Evolutionary conservation across 2,888 invertebrate genomes (phyloP).

Genomic region (Entomobrya proxima): DNA sequence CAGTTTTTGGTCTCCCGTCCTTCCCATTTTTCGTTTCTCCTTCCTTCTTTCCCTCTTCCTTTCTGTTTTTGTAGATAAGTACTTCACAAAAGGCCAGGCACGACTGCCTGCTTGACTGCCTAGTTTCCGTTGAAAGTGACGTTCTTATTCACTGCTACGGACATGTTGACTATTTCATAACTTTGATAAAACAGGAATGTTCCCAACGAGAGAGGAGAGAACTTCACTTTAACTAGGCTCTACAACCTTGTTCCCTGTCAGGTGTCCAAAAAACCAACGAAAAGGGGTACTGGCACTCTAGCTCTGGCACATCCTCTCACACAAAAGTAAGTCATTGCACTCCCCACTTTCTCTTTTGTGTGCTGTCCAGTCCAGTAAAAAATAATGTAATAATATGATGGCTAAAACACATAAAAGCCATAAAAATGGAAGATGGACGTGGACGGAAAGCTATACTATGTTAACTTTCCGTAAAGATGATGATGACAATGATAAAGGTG

Average conservation of each 20-base stretch:
- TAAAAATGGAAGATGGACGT: slow-evolving; percentile 17
- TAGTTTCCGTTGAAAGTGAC: slow-evolving; percentile 20
- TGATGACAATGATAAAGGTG: neutral
- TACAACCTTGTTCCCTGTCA: no score
- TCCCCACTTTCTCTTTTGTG: neutral
- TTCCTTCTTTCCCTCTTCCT: neutral
- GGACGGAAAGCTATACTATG: neutral
- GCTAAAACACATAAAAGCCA: slow-evolving; percentile 5
- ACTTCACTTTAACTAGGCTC: no score
- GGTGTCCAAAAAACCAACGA: neutral
- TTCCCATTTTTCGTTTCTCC: neutral
- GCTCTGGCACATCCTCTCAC: neutral
- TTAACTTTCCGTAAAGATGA: neutral
- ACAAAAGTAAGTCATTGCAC: slow-evolving; percentile 31
- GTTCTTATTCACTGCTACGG: slow-evolving; percentile 30
- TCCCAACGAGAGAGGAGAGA: no score
- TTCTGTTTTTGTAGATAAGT: neutral
- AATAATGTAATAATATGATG: slow-evolving; percentile 21
- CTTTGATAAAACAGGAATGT: neutral
- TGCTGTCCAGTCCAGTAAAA: slow-evolving; percentile 16
- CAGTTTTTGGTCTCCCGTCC: neutral
- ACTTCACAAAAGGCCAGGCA: neutral
- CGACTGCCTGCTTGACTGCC: neutral
- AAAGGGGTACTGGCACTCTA: neutral
- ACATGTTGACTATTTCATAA: slow-evolving; percentile 40